These are phyloP conservation scores for Ophiothrix spiculata DNA, from an alignment of 35 echinoderm and acorn worm species.

Conservation along the genomic window DNA sequence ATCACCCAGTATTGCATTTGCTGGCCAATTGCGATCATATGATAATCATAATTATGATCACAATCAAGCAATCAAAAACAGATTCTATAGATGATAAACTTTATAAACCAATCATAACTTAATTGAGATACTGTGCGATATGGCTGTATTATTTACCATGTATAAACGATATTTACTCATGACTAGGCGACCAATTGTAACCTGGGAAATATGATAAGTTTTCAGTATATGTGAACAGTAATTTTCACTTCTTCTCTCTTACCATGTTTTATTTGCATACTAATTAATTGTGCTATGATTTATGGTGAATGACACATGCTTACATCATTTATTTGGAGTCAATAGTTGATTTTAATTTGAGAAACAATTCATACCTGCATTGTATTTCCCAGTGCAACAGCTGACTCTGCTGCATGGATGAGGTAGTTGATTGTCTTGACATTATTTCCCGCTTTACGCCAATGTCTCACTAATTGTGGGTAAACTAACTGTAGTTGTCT, in stretches of 20 bases:
- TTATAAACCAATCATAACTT: no score
- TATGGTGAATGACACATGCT: background rate
- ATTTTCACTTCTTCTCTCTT: background rate
- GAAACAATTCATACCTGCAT: constrained; percentile 62
- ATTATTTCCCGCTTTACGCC: constrained; percentile 72
- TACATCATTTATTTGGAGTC: background rate
- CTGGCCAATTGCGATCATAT: no score
- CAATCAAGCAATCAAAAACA: no score
- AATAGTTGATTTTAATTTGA: background rate
- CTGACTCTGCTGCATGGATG: constrained; percentile 87
- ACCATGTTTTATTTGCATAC: background rate
- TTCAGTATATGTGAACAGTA: background rate
- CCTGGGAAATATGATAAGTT: background rate
- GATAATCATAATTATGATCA: no score
- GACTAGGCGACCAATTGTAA: no score
- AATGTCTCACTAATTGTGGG: constrained; percentile 80
- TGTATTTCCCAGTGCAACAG: constrained; percentile 79
- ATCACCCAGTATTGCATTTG: no score
- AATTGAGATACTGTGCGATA: no score
- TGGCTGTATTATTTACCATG: no score
- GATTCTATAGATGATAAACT: no score
- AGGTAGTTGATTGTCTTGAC: constrained; percentile 74
- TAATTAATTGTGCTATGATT: background rate
- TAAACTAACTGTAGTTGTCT: constrained; percentile 62
- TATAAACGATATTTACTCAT: no score